Evolutionary conservation across 2,888 invertebrate species (phyloP).

Genomic region (Parelbella ahira): DNA sequence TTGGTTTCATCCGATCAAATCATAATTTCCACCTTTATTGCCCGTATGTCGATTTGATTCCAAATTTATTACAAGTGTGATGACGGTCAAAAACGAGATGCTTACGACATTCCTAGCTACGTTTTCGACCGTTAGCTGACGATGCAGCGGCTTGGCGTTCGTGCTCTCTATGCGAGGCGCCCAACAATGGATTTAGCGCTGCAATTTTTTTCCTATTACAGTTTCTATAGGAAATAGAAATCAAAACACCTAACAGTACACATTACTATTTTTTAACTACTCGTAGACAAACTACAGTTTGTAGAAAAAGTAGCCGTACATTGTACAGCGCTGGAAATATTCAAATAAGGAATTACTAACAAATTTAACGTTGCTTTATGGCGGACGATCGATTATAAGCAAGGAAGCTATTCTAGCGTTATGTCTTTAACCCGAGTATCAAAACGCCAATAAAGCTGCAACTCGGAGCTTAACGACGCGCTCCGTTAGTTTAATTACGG

Average conservation of each 20-base stretch:
- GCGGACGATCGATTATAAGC: slow-evolving; percentile 47
- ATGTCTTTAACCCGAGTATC: slow-evolving; percentile 46
- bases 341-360: too few relatives aligned
- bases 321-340: too few relatives aligned
- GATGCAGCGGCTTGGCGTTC: background rate
- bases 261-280: too few relatives aligned
- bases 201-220: too few relatives aligned
- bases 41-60: slow-evolving; percentile 45
- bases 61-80: slow-evolving; percentile 53
- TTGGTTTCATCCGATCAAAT: slow-evolving; percentile 2
- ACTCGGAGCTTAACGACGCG: slow-evolving; percentile 58
- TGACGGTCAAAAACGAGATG: slow-evolving; percentile 60
- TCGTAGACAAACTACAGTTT: too few relatives aligned
- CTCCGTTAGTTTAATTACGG: slow-evolving; percentile 74
- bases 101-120: slow-evolving; percentile 68
- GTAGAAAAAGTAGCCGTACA: too few relatives aligned
- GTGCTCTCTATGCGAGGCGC: too few relatives aligned
- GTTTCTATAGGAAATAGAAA: too few relatives aligned
- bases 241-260: too few relatives aligned
- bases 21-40: slow-evolving; percentile 39
- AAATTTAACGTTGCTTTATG: too few relatives aligned
- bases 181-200: too few relatives aligned
- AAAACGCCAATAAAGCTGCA: slow-evolving; percentile 46
- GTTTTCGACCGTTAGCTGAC: slow-evolving; percentile 6
- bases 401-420: slow-evolving; percentile 40